Base-by-base conservation (phyloP, 2,888 invertebrate genomes). In the Epinotia ramella region DNA sequence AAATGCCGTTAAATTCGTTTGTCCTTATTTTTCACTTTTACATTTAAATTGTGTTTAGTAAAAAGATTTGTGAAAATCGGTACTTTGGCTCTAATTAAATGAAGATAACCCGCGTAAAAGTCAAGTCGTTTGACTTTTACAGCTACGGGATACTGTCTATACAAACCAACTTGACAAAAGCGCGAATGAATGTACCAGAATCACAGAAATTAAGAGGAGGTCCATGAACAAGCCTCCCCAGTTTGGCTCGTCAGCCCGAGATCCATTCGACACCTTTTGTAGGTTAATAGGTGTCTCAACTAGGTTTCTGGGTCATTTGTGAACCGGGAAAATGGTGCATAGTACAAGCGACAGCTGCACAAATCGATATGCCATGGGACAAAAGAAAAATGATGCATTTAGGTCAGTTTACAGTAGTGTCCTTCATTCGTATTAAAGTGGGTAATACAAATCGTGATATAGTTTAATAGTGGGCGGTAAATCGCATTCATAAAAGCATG, bases 221-320 rank as follows among this genome's bases (percentile, higher is more conserved):
- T 16, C n/a, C 40, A 44, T 7, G 28, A n/a, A 33, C n/a, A 67
- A 57, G 40, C 33, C 57, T 57, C 13, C 44, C 72, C 40, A 59
- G 46, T 28, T 16, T 46, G 40, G n/a, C 40, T 46, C 24, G 28
- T 72, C 56, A 73, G 46, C 24, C 62, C 66, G 49, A 40, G 49
- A 56, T 56, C 40, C 28, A n/a, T 44, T 49, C 49, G 28, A 40
- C 59, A 68, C 59, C 16, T 28, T 28, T 44, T 40, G 16, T 73
- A 66, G 74, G 49, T 69, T 53, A 40, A 49, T 40, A 65, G 33
- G 68, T 20, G 59, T 28, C 11, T 53, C 40, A 59, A 60, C 64
- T 53, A 70, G 74, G 74, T 75, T 75, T 71, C 60, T 71, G 62
- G 71, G 75, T 60, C 71, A 40, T 44, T 64, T 40, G 59, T 12